A percentile compares a stretch with the other conserved stretches of the same genome.
Evolutionary conservation across 30 jellyfish, hydroid and myxozoan species (phyloP).

Genomic region (Hydractinia echinata): DNA sequence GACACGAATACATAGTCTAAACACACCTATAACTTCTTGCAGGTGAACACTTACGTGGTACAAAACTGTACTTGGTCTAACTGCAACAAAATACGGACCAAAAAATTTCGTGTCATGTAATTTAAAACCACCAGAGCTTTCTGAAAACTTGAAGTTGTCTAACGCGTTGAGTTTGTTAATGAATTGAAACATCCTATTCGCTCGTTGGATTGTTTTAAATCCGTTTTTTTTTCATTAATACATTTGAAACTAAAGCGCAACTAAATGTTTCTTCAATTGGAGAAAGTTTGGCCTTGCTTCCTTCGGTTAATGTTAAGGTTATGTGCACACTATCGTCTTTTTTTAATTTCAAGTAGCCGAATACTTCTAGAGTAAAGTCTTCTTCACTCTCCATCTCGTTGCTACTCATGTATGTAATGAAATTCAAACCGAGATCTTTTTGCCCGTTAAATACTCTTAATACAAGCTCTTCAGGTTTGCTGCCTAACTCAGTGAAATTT

Average conservation of each 20-base stretch:
- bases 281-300: not conserved
- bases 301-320: not conserved
- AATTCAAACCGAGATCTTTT: not conserved
- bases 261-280: not conserved
- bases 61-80: not conserved
- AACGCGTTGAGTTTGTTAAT: not conserved
- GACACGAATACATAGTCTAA: not conserved
- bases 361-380: not conserved
- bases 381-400: not conserved
- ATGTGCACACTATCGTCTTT: not conserved
- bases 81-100: conserved; percentile 10
- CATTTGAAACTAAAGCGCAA: conserved; percentile 1
- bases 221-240: not conserved
- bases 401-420: not conserved
- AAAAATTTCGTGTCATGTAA: not conserved
- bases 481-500: not conserved
- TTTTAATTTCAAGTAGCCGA: not conserved
- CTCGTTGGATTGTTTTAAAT: conserved; percentile 6
- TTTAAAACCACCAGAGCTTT: not conserved
- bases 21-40: not conserved
- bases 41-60: not conserved
- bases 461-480: not conserved
- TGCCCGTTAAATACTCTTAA: not conserved
- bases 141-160: not conserved
- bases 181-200: not conserved